Base-by-base conservation (phyloP, 2,113 vertebrate genomes). In the Hucho hucho region DNA sequence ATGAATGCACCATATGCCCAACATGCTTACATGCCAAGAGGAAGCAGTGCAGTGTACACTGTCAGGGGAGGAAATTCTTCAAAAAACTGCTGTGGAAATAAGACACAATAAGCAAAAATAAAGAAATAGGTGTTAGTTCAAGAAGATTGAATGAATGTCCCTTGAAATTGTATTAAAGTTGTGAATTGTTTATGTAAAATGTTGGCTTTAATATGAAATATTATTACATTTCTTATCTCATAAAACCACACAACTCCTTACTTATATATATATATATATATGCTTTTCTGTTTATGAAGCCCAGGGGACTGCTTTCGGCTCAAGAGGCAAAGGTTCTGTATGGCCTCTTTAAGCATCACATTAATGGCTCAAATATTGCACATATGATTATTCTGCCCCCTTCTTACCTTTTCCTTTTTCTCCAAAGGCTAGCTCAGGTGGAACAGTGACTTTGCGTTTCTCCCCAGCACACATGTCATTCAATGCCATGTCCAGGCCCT, bases 391-490 rank as follows among this genome's bases (percentile, higher is more conserved):
- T 18, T 28, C 6, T 9, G 12, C n/a, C 26, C 46, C 20, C 24
- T 13, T 67, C 76, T 69, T 79, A 93, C 85, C 95, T 67, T 97
- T 96, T 67, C 97, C 98, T 74, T 94, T 89, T 46, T 93, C 87
- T 83, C 98, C 97, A 28, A 97, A 99, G 0, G 94, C 98, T 86
- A 99, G 83, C 0, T 89, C 91, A 0, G 98, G 92, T 1, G 98
- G 97, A 70, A 99, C 93, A 2, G 87, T 94, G 72, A 98, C 92
- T 89, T 96, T 98, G 16, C 98, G 83, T 83, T 96, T 99, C 85
- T 99, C 98, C 84, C 98, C 98, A 22, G 93, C 89, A 87, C 98
- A 99, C 98, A 99, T 99, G 49, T 91, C 93, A 83, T 90, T 85
- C 95, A 99, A 95, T 29, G 94, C 97, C 37, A 95, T 84, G 79